These are phyloP conservation scores for Drepanosiphum platanoidis DNA, from an alignment of 2,888 invertebrate species.

Conservation along the genomic window DNA sequence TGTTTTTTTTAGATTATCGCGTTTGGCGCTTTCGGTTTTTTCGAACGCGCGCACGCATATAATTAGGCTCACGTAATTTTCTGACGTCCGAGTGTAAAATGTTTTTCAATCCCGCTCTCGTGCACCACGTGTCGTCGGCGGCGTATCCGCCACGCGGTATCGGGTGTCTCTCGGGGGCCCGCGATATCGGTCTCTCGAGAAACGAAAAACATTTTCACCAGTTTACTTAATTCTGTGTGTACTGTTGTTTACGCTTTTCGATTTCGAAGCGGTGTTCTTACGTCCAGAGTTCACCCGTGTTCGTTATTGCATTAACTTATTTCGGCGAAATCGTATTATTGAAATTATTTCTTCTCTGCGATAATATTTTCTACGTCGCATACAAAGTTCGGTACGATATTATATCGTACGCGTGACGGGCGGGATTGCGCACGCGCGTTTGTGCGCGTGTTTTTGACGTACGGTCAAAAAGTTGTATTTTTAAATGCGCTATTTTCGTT, in stretches of 20 bases:
- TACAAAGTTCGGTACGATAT: neutral
- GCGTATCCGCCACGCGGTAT: too few relatives aligned
- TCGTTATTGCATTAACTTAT: too few relatives aligned
- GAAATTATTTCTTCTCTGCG: too few relatives aligned
- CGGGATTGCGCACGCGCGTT: constrained; percentile 66
- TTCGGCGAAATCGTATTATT: too few relatives aligned
- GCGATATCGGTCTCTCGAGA: too few relatives aligned
- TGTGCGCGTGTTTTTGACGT: constrained; percentile 23
- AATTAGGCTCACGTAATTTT: neutral
- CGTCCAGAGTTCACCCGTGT: too few relatives aligned
- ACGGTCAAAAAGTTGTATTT: constrained; percentile 51
- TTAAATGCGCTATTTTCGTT: constrained; percentile 49
- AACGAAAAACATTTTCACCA: too few relatives aligned
- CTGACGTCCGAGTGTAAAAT: neutral
- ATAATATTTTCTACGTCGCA: too few relatives aligned
- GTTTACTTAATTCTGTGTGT: too few relatives aligned
- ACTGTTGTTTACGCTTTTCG: too few relatives aligned
- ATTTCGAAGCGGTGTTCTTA: neutral
- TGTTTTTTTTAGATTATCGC: neutral
- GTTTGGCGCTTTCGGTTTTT: constrained; percentile 5
- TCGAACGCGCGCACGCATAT: neutral
- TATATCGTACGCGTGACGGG: neutral
- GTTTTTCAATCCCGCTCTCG: neutral
- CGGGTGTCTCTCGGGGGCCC: too few relatives aligned
- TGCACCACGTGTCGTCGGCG: neutral